Base-by-base conservation (phyloP, 2,113 vertebrate genomes). In the Apteryx owenii region DNA sequence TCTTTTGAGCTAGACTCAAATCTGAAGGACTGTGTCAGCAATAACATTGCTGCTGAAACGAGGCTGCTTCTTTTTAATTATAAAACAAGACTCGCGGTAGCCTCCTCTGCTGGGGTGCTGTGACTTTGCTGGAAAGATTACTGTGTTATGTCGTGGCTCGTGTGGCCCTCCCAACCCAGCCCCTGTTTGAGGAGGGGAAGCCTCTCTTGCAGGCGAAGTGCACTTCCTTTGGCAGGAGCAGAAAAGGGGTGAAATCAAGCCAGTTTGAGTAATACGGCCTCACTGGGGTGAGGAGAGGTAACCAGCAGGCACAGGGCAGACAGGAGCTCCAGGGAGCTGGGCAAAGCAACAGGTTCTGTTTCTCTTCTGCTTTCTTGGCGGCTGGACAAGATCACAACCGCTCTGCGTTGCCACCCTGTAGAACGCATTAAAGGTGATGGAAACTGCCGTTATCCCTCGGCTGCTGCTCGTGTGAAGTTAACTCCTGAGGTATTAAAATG, bases 331-430 rank as follows among this genome's bases (percentile, higher is more conserved):
- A 3, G 54, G 60, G 75, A 77, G 38, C 7, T 23, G 54, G 73
- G 62, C 3, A 15, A 19, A 79, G 85, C 85, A 76, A 79, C 89
- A 93, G 62, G 65, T 89, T 70, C 33, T 16, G 44, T 31, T 94
- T 71, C 92, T 92, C 23, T 26, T 73, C 25, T 70, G 64, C 12
- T 36, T 51, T 9, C 72, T 83, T 77, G 75, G 71, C 36, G 28
- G 11, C 11, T 44, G 58, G 42, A 15, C 19, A 8, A 19, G 65
- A 4, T 36, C 5, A 4, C 3, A 2, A 12, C 60, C 13, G 56
- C 66, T 42, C 29, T 54, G 73, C 46, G 2, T 40, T 14, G 28
- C 65, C 6, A 1, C 16, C 70, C 66, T 1, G 23, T 26, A 10
- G 40, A 38, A 51, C 12, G 12, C 0, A 1, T 0, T 22, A 44